A percentile compares a stretch with the other conserved stretches of the same genome.
Evolutionary conservation across 2,797 vertebrate genomes (phyloP).

Genomic region (Crocodylus rhombifer): DNA sequence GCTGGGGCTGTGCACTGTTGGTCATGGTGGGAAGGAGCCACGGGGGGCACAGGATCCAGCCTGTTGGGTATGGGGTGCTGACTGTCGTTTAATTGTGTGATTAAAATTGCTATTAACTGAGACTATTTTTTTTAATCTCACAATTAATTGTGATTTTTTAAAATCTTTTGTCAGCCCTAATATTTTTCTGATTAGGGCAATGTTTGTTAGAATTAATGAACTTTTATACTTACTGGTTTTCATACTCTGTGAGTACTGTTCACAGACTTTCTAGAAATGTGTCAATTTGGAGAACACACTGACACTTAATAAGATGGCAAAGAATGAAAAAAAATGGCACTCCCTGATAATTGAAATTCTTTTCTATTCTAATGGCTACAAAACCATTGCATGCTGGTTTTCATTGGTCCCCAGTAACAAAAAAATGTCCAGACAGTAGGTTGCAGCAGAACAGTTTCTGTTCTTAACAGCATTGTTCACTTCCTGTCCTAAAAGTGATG

Average conservation of each 20-base stretch:
- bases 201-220: slow-evolving; percentile 24
- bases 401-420: background rate
- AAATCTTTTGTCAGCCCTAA: background rate
- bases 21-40: too few relatives aligned
- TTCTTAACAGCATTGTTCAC: background rate
- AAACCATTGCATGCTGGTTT: too few relatives aligned
- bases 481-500: background rate
- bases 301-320: background rate
- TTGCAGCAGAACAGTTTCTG: background rate
- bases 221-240: fast-evolving
- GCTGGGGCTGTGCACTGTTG: too few relatives aligned
- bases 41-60: too few relatives aligned
- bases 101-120: too few relatives aligned
- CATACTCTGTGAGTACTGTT: background rate
- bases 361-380: background rate
- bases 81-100: too few relatives aligned
- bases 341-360: background rate
- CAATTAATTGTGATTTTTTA: too few relatives aligned
- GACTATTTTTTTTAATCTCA: too few relatives aligned
- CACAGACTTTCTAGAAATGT: background rate
- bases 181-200: background rate
- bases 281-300: background rate
- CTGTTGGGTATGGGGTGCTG: too few relatives aligned
- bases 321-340: background rate
- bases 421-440: background rate